Evolutionary conservation across 2,888 invertebrate genomes (phyloP), one percentile per base, ranked within the genome.

Genomic region (Luperina nickerlii): DNA sequence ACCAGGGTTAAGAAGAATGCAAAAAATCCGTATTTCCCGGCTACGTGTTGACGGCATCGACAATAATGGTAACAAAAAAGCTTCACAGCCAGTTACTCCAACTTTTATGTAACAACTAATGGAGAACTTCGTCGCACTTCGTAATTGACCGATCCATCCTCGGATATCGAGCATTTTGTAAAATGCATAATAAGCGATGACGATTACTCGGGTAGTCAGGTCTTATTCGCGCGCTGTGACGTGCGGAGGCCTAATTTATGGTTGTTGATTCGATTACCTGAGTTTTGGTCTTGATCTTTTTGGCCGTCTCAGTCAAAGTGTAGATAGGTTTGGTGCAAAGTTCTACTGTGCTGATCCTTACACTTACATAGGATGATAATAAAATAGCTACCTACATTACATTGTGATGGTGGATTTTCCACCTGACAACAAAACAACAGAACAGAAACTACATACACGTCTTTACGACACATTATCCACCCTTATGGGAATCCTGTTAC

Each of bases 101-200:
- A 79, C n/a, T 57, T 76, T 90, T 89, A 90, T 86, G 76, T 86
- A 90, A 88, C 79, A 67, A 85, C 75, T 76, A 82, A 78, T 69
- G 74, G 74, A 86, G 83, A 87, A 89, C 82, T 84, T 86, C 87
- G 81, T 78, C 82, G 82, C 76, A 79, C 76, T 81, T 83, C 76
- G 76, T 71, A 85, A 84, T 76, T 83, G 81, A 83, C 82, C 83
- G 85, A 84, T 80, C 78, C 86, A 81, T 69, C 69, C 74, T 90
- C 90, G 91, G 91, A 90, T 89, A 91, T 91, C 86, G 88, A 85
- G 86, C 79, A 92, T 92, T 92, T 91, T 85, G 89, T 91, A 87
- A 89, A 88, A 86, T 80, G 66, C 83, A 82, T 87, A 84, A 89
- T 87, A 74, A 86, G 76, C 78, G 81, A 87, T 86, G 78, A 69